Conservation (phyloP, 1,140 invertebrate genomes). For the Plodia interpunctella region DNA sequence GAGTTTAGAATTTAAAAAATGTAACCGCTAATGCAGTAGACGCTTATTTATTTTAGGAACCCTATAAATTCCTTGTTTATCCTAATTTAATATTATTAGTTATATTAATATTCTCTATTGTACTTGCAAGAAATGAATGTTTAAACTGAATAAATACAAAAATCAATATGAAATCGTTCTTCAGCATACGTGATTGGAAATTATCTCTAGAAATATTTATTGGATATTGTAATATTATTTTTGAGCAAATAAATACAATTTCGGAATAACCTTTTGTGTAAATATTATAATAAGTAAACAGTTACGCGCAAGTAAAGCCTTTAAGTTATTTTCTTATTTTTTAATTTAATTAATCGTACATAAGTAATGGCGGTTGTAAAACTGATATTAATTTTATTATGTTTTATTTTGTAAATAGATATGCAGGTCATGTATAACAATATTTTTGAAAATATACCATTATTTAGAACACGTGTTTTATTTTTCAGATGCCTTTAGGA, state of each 20-base stretch:
- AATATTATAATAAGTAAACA: slow-evolving; percentile 34
- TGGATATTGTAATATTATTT: too few species aligned
- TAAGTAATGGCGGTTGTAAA: slow-evolving; percentile 43
- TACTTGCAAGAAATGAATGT: too few species aligned
- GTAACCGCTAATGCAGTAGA: not conserved
- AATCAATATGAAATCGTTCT: too few species aligned
- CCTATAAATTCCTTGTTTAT: too few species aligned
- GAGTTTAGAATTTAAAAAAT: not conserved
- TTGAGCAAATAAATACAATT: too few species aligned
- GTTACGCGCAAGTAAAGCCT: slow-evolving; percentile 24
- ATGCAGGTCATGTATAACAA: slow-evolving; percentile 73
- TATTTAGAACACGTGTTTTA: slow-evolving; percentile 63
- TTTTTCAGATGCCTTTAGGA: too few species aligned
- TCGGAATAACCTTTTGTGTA: slow-evolving; percentile 22
- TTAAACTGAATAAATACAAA: too few species aligned
- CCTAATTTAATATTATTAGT: not conserved
- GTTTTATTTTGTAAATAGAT: slow-evolving; percentile 71
- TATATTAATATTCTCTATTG: not conserved
- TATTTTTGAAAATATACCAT: slow-evolving; percentile 76
- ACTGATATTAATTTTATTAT: slow-evolving; percentile 47
- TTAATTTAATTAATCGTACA: slow-evolving; percentile 28
- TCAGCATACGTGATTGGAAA: too few species aligned
- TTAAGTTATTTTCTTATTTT: slow-evolving; percentile 31
- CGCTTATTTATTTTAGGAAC: not conserved
- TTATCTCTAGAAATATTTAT: too few species aligned